Conservation (phyloP, 2,888 invertebrate genomes). For the Melipona bicolor region DNA sequence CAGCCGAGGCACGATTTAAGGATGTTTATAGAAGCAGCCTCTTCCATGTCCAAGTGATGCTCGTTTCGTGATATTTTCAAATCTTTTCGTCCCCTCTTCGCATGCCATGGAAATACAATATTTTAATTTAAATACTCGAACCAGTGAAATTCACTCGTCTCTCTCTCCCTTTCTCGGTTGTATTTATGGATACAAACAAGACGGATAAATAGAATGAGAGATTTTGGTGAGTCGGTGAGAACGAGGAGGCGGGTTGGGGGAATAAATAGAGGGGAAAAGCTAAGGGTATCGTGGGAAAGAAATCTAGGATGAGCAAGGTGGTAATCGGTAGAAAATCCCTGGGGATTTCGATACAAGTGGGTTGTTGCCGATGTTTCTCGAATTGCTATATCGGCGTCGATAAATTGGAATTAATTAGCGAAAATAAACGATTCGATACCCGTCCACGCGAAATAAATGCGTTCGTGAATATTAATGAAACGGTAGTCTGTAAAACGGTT, state of each 20-base stretch:
- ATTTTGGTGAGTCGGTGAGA: constrained; percentile 6
- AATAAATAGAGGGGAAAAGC: constrained; percentile 46
- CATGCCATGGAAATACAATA: constrained; percentile 17
- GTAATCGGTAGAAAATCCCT: constrained; percentile 56
- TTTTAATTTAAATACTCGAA: constrained; percentile 34
- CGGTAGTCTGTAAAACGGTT: constrained; percentile 35
- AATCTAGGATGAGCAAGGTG: constrained; percentile 41
- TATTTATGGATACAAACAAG: constrained; percentile 30
- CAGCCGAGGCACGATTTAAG: neutral
- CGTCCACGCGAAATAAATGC: constrained; percentile 60
- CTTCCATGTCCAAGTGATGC: neutral
- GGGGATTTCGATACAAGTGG: constrained; percentile 41
- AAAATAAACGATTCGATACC: constrained; percentile 66
- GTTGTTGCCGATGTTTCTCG: neutral
- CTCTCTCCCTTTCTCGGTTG: neutral
- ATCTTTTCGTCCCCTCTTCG: neutral
- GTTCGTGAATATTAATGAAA: constrained; percentile 68
- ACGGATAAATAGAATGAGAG: constrained; percentile 39
- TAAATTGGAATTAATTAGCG: constrained; percentile 73
- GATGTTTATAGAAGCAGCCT: constrained; percentile 21
- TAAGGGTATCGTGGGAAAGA: constrained; percentile 47
- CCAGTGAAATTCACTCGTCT: too few relatives aligned
- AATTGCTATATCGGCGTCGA: constrained; percentile 53
- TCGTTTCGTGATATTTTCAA: constrained; percentile 9
- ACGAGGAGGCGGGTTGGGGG: neutral